Evolutionary conservation across 2,888 invertebrate genomes (phyloP).

Genomic region (Graphium colonna): DNA sequence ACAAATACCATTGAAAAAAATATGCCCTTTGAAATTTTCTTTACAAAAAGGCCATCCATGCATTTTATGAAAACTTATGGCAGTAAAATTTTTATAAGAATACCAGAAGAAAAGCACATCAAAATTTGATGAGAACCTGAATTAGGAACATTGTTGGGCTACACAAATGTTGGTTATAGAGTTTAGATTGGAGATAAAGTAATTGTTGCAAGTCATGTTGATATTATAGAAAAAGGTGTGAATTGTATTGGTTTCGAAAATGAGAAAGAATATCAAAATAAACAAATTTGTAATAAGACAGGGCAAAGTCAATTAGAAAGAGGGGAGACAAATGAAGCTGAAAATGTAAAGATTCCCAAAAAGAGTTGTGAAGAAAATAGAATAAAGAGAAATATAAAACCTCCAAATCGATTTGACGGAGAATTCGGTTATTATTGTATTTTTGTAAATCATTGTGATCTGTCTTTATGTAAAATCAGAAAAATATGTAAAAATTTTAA

Average conservation of each 20-base stretch:
- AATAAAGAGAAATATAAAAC: too few species aligned
- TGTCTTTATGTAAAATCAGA: not conserved
- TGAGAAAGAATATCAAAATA: too few species aligned
- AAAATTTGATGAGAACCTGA: constrained; percentile 34
- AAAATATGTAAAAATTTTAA: not conserved
- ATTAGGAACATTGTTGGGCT: constrained; percentile 32
- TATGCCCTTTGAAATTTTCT: constrained; percentile 35
- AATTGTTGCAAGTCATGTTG: too few species aligned
- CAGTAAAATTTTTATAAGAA: constrained; percentile 8
- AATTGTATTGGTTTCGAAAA: too few species aligned
- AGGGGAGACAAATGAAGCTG: not conserved
- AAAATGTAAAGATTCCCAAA: too few species aligned
- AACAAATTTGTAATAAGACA: too few species aligned
- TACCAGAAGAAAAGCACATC: constrained; percentile 25
- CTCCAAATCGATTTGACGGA: constrained; percentile 1
- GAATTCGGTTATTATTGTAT: not conserved
- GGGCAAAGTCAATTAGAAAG: not conserved
- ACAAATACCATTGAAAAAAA: constrained; percentile 34
- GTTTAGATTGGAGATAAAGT: constrained; percentile 30
- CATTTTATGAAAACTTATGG: constrained; percentile 25
- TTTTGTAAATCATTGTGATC: not conserved
- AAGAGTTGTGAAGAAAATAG: too few species aligned
- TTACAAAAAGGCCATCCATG: constrained; percentile 29
- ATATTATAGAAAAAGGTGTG: too few species aligned
- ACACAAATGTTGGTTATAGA: constrained; percentile 33